Evolutionary conservation across 2,113 vertebrate genomes (phyloP).

Genomic region (Rhinopithecus roxellana): DNA sequence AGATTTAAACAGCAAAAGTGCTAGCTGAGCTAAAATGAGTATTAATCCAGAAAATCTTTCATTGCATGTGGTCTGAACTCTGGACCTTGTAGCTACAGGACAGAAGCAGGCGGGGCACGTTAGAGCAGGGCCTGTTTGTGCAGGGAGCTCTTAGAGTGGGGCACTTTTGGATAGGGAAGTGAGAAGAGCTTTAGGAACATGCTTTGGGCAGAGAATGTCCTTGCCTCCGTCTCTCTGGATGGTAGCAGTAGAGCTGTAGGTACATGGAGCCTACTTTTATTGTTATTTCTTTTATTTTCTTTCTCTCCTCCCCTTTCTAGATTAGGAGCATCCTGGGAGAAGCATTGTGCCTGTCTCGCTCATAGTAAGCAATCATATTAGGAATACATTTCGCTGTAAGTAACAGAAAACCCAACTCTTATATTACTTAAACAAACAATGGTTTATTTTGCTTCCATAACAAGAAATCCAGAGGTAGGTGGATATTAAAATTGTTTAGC

Average conservation of each 20-base stretch:
- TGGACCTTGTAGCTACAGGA: neutral
- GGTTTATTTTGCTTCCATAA: neutral
- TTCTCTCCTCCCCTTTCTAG: neutral
- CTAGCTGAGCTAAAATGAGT: neutral
- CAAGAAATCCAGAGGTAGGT: neutral
- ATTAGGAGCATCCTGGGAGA: neutral
- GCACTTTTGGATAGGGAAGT: neutral
- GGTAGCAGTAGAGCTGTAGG: neutral
- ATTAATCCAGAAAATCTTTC: neutral
- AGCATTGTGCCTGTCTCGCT: neutral
- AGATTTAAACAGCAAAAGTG: neutral
- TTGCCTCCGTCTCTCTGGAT: neutral
- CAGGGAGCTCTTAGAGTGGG: neutral
- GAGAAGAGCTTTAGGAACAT: neutral
- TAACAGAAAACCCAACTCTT: neutral
- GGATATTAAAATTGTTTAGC: neutral
- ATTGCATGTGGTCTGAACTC: neutral
- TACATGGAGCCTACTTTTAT: neutral
- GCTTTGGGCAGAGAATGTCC: neutral
- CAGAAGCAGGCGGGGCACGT: neutral
- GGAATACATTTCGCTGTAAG: neutral
- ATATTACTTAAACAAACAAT: accelerated
- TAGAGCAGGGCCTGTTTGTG: neutral
- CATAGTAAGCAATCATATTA: neutral
- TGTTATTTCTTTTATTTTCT: neutral